Evolutionary conservation across 2,113 vertebrate species (phyloP).

Genomic region (Prolemur simus): DNA sequence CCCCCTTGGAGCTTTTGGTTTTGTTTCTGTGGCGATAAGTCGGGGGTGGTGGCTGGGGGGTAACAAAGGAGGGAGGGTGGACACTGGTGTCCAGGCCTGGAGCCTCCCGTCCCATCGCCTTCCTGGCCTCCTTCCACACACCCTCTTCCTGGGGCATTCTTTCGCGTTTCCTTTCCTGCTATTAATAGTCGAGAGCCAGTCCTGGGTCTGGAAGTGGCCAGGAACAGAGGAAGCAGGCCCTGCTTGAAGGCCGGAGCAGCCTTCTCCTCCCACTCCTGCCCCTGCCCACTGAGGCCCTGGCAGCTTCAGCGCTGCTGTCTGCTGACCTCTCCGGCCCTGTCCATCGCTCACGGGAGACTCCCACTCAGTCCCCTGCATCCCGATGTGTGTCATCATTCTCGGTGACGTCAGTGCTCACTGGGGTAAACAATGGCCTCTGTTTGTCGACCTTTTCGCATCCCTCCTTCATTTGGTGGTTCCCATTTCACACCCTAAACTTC

Average conservation of each 20-base stretch:
- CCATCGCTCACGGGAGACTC: background rate
- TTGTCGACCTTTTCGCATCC: background rate
- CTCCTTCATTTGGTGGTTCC: fast-evolving
- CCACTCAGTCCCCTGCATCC: too few species aligned
- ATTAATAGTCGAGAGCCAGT: conserved; percentile 85
- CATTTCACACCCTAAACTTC: background rate
- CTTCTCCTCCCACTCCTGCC: background rate
- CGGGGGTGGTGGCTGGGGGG: background rate
- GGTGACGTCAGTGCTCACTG: background rate
- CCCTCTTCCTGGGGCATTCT: conserved; percentile 86
- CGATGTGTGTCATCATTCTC: fast-evolving
- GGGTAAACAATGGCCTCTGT: background rate
- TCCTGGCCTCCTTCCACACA: conserved; percentile 57
- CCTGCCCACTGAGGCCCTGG: fast-evolving
- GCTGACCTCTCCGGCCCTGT: background rate
- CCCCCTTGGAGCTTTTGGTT: background rate
- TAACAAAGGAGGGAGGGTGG: background rate
- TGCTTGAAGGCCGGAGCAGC: background rate
- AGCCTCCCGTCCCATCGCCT: background rate
- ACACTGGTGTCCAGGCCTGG: background rate
- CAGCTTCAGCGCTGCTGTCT: background rate
- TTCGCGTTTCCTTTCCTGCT: conserved; percentile 83
- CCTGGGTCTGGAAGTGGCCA: conserved; percentile 54
- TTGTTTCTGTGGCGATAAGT: background rate
- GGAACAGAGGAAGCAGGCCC: conserved; percentile 35